Evolutionary conservation across 2,888 invertebrate genomes (phyloP).

Genomic region (Mayetiola destructor): DNA sequence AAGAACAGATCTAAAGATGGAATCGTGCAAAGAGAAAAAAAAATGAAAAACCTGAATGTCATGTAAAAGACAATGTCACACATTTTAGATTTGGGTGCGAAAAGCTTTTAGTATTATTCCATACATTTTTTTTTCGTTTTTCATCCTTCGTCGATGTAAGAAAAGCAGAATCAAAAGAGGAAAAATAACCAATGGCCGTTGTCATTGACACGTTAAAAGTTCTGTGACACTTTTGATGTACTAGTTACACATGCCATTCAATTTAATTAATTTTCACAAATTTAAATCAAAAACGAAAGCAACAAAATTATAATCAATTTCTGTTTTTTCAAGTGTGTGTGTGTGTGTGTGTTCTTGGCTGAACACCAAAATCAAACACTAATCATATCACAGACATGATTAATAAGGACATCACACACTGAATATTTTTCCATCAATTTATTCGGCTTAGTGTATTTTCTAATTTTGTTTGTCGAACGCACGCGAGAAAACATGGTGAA

Average conservation of each 20-base stretch:
- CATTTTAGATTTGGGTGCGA: neutral
- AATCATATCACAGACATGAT: neutral
- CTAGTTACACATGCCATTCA: constrained; percentile 2
- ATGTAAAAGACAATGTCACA: neutral
- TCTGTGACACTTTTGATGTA: neutral
- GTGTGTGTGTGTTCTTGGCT: neutral
- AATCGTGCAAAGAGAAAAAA: neutral
- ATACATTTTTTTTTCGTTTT: neutral
- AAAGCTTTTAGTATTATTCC: neutral
- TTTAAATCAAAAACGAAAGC: constrained; percentile 1
- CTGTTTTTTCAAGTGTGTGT: neutral
- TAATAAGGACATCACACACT: too few species aligned
- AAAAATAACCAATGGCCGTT: neutral
- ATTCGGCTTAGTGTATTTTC: neutral
- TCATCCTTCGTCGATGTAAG: too few species aligned
- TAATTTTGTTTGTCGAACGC: constrained; percentile 5
- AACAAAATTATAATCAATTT: neutral
- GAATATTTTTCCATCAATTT: neutral
- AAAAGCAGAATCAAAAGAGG: neutral
- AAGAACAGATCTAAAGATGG: neutral
- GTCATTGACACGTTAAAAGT: constrained; percentile 5
- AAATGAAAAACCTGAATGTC: neutral
- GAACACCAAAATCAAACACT: neutral
- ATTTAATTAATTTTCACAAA: constrained; percentile 5
- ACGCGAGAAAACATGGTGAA: too few species aligned